Evolutionary conservation across 2,888 invertebrate genomes (phyloP).

Genomic region (Sphinx pinastri): DNA sequence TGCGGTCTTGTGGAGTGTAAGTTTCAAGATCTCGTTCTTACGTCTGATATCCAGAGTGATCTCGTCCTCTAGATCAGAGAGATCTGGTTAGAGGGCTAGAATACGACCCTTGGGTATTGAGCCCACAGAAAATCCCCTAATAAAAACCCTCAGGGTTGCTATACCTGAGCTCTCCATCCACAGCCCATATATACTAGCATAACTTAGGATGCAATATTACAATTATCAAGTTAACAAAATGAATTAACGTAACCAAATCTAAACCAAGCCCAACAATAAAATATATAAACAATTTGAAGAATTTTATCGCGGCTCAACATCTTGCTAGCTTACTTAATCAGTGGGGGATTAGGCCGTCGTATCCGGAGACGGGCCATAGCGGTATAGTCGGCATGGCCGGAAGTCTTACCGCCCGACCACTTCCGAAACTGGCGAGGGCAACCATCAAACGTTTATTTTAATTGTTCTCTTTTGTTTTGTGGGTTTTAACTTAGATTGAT

Average conservation of each 20-base stretch:
- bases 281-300: constrained; percentile 29
- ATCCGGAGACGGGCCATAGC: constrained; percentile 52
- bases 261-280: constrained; percentile 12
- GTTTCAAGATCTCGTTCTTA: too few relatives aligned
- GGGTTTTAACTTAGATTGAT: background rate
- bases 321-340: constrained; percentile 41
- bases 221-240: background rate
- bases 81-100: too few relatives aligned
- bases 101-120: too few relatives aligned
- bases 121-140: too few relatives aligned
- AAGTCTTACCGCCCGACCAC: constrained; percentile 56
- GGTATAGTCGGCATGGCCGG: constrained; percentile 57
- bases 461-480: constrained; percentile 9
- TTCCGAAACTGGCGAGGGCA: constrained; percentile 47
- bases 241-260: constrained; percentile 16
- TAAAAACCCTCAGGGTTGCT: too few relatives aligned
- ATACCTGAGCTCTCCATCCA: background rate
- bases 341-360: constrained; percentile 39
- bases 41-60: too few relatives aligned
- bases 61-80: too few relatives aligned
- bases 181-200: background rate
- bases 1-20: too few relatives aligned
- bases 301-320: constrained; percentile 37
- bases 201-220: background rate
- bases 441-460: constrained; percentile 32